Conservation (phyloP, 2,797 vertebrate species). For the Amblyraja radiata region DNA sequence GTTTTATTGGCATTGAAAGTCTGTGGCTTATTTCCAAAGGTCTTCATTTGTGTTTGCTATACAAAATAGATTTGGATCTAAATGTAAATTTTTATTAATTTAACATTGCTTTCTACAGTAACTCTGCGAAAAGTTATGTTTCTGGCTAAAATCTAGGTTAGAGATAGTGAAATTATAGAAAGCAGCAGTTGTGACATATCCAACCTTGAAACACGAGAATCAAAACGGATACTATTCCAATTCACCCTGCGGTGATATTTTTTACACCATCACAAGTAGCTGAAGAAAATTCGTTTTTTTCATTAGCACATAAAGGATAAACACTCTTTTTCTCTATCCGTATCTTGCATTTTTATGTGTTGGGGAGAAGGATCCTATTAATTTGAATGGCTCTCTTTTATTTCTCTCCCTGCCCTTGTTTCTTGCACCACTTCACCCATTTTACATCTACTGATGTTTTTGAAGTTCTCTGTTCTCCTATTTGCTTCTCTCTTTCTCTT, state of each 20-base stretch:
- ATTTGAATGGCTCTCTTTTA: not conserved
- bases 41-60: not conserved
- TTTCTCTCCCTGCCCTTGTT: not conserved
- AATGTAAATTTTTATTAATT: constrained; percentile 4
- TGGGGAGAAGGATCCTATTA: not conserved
- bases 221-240: not conserved
- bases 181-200: not conserved
- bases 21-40: constrained; percentile 23
- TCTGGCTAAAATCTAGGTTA: not conserved
- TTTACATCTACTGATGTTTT: not conserved
- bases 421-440: not conserved
- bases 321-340: not conserved
- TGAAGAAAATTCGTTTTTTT: too few relatives aligned
- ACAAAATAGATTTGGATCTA: not conserved
- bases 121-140: not conserved
- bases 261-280: not conserved
- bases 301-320: not conserved
- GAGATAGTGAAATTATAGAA: not conserved
- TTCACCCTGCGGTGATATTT: not conserved
- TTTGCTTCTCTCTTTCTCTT: not conserved
- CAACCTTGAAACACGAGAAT: not conserved
- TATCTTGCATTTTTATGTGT: not conserved
- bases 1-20: constrained; percentile 4
- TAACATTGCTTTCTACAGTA: not conserved
- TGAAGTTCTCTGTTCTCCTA: not conserved